These are phyloP conservation scores for Shargacucullia verbasci DNA, from an alignment of 2,888 invertebrate species.

Conservation along the genomic window DNA sequence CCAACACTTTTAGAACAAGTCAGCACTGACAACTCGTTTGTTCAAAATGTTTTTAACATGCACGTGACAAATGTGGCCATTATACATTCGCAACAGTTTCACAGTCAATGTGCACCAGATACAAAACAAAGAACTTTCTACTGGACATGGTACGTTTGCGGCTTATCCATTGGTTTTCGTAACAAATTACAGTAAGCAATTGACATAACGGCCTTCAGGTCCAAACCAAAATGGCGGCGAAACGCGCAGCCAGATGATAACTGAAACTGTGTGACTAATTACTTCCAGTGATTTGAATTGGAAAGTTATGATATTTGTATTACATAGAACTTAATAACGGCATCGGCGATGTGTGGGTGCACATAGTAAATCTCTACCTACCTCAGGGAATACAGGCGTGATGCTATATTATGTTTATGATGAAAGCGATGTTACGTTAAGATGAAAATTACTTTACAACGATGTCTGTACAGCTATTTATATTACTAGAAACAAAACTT, in stretches of 20 bases:
- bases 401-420: too few species aligned
- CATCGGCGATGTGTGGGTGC: too few species aligned
- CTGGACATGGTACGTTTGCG: slow-evolving; percentile 56
- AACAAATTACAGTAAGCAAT: slow-evolving; percentile 53
- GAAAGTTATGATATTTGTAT: slow-evolving; percentile 40
- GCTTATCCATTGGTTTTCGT: slow-evolving; percentile 50
- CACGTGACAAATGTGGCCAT: slow-evolving; percentile 28
- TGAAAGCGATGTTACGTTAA: too few species aligned
- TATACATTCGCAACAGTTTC: slow-evolving; percentile 52
- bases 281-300: slow-evolving; percentile 29
- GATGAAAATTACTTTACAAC: slow-evolving; percentile 14
- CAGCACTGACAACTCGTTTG: neutral
- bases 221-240: slow-evolving; percentile 33
- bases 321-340: too few species aligned
- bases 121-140: slow-evolving; percentile 60
- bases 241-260: slow-evolving; percentile 32
- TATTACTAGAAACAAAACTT: too few species aligned
- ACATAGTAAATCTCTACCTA: too few species aligned
- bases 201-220: slow-evolving; percentile 62
- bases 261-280: slow-evolving; percentile 46
- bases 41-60: slow-evolving; percentile 9
- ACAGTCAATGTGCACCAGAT: slow-evolving; percentile 45
- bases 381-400: too few species aligned
- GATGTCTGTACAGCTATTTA: too few species aligned
- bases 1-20: neutral